Conservation (phyloP, 2,888 invertebrate species). For the Harpalus rufipes region DNA sequence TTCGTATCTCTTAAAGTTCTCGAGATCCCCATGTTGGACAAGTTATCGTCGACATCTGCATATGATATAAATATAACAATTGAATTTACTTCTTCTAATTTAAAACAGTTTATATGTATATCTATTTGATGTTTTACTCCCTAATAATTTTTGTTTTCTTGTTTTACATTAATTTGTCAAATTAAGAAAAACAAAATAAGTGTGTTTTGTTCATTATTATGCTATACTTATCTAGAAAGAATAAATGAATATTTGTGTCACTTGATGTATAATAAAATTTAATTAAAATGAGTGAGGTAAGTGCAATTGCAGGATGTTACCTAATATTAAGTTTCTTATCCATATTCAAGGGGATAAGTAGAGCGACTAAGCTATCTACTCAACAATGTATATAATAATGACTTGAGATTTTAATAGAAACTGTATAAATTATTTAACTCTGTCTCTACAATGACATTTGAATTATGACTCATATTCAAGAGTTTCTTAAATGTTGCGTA, state of each 20-base stretch:
- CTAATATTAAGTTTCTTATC: conserved; percentile 3
- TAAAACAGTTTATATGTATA: too few relatives aligned
- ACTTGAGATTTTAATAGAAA: conserved; percentile 14
- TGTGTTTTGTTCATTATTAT: too few relatives aligned
- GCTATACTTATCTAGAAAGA: too few relatives aligned
- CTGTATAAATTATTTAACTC: conserved; percentile 6
- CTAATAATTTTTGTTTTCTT: too few relatives aligned
- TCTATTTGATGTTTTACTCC: too few relatives aligned
- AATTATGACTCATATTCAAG: conserved; percentile 1
- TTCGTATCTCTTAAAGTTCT: too few relatives aligned
- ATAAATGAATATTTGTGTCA: neutral
- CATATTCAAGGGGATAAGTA: conserved; percentile 6
- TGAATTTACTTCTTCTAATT: too few relatives aligned
- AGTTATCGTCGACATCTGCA: too few relatives aligned
- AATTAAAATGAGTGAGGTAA: neutral
- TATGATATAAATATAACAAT: too few relatives aligned
- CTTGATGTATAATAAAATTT: conserved; percentile 14
- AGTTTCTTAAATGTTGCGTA: neutral
- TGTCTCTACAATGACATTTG: conserved; percentile 22
- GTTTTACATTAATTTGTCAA: too few relatives aligned
- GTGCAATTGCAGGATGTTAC: conserved; percentile 1
- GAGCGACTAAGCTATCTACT: conserved; percentile 6
- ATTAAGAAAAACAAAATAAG: too few relatives aligned
- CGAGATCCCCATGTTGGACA: too few relatives aligned
- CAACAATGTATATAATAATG: conserved; percentile 27